Percentiles rank a stretch among this genome's conserved stretches.
Evolutionary conservation across 2,797 vertebrate genomes (phyloP).

Genomic region (Spheniscus humboldti): DNA sequence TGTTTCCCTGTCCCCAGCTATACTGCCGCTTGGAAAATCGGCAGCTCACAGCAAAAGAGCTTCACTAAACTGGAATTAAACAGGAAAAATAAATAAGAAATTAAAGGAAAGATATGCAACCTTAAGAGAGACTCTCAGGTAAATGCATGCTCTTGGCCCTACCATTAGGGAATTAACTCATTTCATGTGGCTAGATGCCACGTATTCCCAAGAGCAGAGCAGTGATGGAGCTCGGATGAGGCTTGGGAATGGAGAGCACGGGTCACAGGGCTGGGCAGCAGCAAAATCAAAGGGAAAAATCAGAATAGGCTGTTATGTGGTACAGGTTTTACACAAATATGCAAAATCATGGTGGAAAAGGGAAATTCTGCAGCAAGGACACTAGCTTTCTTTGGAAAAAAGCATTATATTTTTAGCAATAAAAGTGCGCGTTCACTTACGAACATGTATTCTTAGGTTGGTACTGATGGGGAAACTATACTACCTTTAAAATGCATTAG

Average conservation of each 20-base stretch:
- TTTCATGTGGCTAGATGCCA: no score
- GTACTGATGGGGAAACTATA: background rate
- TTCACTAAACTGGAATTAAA: background rate
- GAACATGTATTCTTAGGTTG: no score
- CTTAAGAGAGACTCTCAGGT: background rate
- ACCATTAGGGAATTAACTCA: background rate
- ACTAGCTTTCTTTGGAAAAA: background rate
- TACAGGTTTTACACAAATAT: no score
- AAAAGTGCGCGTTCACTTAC: rapidly evolving
- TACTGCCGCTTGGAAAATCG: background rate
- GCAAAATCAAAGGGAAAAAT: background rate
- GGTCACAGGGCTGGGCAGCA: background rate
- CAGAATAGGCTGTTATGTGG: background rate
- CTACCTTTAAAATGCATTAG: background rate
- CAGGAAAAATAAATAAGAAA: background rate
- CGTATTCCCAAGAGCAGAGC: background rate
- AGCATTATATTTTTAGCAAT: background rate
- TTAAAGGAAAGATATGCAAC: background rate
- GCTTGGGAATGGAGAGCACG: rapidly evolving
- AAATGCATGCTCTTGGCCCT: background rate
- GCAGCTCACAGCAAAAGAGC: background rate
- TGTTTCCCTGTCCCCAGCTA: background rate
- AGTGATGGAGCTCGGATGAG: background rate
- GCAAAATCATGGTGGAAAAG: background rate
- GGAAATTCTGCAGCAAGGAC: background rate